Percentiles rank a stretch among this genome's conserved stretches.
phyloP scores from a whole-genome alignment of 92 coral and sea anemone species.

The Micromussa lordhowensis region DNA sequence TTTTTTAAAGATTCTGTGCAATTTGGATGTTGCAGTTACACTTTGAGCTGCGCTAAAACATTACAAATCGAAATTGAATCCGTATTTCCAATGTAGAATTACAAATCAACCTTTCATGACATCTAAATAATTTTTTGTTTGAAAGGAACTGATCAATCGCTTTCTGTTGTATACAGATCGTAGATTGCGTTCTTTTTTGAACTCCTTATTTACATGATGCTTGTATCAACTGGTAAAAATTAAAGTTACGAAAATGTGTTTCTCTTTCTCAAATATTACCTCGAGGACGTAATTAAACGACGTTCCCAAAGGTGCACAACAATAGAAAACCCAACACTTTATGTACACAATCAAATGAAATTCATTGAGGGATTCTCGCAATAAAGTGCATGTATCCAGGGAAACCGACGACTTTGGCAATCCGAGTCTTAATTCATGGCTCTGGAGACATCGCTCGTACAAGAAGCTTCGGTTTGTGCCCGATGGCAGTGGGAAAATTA shows the following conservation, averaged over 20 bases:
- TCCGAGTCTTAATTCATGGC: background rate
- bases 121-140: background rate
- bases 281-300: background rate
- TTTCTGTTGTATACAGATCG: background rate
- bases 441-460: background rate
- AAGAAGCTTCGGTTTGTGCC: background rate
- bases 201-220: background rate
- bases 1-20: too few species aligned
- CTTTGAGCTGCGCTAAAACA: too few species aligned
- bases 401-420: background rate
- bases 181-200: background rate
- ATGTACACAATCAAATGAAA: constrained; percentile 17
- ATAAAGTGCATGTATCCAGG: constrained; percentile 20
- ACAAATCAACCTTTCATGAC: background rate
- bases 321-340: background rate
- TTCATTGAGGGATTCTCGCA: constrained; percentile 1
- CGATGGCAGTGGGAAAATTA: background rate
- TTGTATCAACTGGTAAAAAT: background rate
- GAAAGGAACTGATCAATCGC: background rate
- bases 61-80: background rate
- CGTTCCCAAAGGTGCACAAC: background rate
- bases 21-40: too few species aligned
- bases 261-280: background rate
- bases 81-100: background rate
- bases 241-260: background rate